Evolutionary conservation across 53 echinoderm and acorn worm species (phyloP).

Genomic region (Mesocentrotus franciscanus): DNA sequence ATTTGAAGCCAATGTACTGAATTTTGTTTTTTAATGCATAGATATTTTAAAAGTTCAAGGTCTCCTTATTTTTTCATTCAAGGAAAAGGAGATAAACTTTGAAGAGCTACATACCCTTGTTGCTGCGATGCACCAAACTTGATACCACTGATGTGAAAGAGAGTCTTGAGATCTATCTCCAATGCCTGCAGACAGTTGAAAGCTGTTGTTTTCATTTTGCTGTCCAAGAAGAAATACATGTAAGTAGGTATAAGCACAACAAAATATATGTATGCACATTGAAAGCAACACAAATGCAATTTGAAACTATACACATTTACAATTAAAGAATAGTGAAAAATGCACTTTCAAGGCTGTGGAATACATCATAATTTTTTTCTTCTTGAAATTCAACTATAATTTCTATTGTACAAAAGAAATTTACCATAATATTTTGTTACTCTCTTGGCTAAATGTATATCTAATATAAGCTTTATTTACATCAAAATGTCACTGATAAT

Average conservation of each 20-base stretch:
- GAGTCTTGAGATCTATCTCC: conserved; percentile 85
- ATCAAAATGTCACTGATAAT: no score
- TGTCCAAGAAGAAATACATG: conserved; percentile 17
- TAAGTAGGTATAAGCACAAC: neutral
- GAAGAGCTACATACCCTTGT: conserved; percentile 38
- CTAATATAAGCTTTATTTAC: no score
- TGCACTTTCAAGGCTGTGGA: neutral
- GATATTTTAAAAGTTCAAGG: neutral
- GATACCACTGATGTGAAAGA: conserved; percentile 72
- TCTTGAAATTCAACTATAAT: no score
- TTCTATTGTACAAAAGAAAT: no score
- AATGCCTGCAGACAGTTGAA: conserved; percentile 90
- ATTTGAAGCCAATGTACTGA: neutral
- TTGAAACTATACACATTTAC: neutral
- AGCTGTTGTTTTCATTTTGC: conserved; percentile 87
- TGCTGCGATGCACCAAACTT: neutral
- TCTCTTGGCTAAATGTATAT: no score
- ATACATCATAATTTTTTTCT: no score
- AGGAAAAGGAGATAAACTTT: neutral
- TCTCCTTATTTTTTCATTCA: neutral
- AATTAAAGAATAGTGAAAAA: neutral
- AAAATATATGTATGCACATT: neutral
- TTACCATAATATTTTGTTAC: no score
- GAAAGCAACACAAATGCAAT: neutral
- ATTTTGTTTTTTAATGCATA: neutral